Base-by-base conservation (phyloP, 1,140 invertebrate species). In the Phthorimaea operculella region DNA sequence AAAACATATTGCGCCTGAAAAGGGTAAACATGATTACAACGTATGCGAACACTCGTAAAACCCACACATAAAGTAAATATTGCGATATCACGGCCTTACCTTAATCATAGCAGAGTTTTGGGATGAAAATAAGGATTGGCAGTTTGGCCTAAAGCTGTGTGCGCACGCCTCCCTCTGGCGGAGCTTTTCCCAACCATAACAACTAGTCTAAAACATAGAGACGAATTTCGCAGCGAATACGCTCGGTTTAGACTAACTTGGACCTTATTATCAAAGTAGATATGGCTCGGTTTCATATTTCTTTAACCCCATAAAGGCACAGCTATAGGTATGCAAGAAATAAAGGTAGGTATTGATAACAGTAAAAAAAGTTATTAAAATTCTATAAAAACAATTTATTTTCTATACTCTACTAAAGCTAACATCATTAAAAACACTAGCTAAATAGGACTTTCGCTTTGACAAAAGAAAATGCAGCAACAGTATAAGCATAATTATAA, bases 1-100 rank as follows among this genome's bases (percentile, higher is more conserved):
- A 66, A 66, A 50, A 72, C 79, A 82, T 82, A 75, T 72, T 79
- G 69, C 60, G 62, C 57, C 70, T 78, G 72, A 55, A 79, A 79
- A 49, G 57, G 52, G 18, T 44, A 63, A 60, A 58, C 39, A 47
- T 51, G 49, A 55, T 28, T 51, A 53, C 44, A 33, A 52, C 54
- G 59, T 58, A 54, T 58, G 42, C 63, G 59, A 58, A 62, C 39
- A 60, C 21, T 44, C 18, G 4, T 39, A 39, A 39, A 55, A 34
- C 39, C 18, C 54, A 57, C 42, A 55, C 51, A 57, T 33, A 33
- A 16, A 49, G 48, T 33, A 59, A 51, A 51, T 28, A 44, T 28
- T 18, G 10, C 10, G 42, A 15, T 50, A 16, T 42, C 12, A 10
- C 10, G 18, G 3, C 48, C 63, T 76, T 76, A 74, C 72, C 74